Base-by-base conservation (phyloP, 2,888 invertebrate species). In the Sphinx pinastri region DNA sequence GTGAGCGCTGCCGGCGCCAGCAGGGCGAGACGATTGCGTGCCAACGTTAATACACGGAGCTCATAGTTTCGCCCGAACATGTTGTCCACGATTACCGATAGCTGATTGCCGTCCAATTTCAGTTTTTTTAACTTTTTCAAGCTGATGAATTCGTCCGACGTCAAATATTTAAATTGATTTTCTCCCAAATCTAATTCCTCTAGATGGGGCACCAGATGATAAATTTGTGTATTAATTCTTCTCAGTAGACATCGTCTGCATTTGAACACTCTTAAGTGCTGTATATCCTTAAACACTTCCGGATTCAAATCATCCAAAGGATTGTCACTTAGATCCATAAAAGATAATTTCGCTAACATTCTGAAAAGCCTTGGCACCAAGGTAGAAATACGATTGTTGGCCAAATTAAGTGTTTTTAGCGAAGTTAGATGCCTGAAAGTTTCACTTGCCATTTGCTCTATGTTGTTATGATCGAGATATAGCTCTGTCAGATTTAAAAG, bases 151-250 rank as follows among this genome's bases (percentile, higher is more conserved):
- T 97, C 97, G 81, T 97, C 96, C 66, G 95, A 94, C 75, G 96
- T 95, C 69, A 97, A 89, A 87, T 96, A 97, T 88, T 97, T 97
- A 85, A 97, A 96, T 71, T 95, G 95, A 90, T 97, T 97, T 84
- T 96, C 95, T 58, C 97, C 97, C 79, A 97, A 91, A 89, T 97
- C 97, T 79, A 97, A 89, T 84, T 96, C 96, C 77, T 95, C 95
- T 74, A 97, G 93, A 83, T 95, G 95, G 73, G 96, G 95, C 80
- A 97, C 95, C 80, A 97, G 94, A 85, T 97, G 96, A 90, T 97
- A 97, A 79, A 97, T 95, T 85, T 97, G 96, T 12, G 96, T 96
- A 91, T 97, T 97, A 79, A 97, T 95, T 86, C 96, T 95, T 80
- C 95, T 94, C 77, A 98, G 89, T 71, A 95, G 94, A 88, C 97